Percentiles rank a stretch among this genome's conserved stretches.
Evolutionary conservation across 2,113 vertebrate genomes (phyloP).

Genomic region (Istiophorus platypterus): DNA sequence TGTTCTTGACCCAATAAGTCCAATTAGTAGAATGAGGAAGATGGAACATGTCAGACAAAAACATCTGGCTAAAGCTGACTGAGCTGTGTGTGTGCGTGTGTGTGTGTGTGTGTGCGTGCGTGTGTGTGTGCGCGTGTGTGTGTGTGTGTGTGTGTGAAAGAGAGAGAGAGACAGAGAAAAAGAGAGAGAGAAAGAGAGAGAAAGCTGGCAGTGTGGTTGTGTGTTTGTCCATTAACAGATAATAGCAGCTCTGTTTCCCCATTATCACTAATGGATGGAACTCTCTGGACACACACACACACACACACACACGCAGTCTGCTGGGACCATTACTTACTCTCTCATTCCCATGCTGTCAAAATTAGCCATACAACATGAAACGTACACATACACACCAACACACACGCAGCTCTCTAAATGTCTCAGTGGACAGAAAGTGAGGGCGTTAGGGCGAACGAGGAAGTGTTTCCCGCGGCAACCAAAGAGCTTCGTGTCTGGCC

Average conservation of each 20-base stretch:
- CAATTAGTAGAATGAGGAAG: background rate
- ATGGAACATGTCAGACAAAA: background rate
- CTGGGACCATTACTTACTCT: conserved; percentile 78
- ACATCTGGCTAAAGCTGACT: conserved; percentile 1
- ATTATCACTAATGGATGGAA: conserved; percentile 82
- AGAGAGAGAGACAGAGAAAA: too few species aligned
- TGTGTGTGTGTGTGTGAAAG: conserved; percentile 10
- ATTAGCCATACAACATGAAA: conserved; percentile 77
- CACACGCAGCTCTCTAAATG: conserved; percentile 59
- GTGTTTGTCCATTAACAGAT: conserved; percentile 82
- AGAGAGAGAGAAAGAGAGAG: background rate
- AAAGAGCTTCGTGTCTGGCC: conserved; percentile 57
- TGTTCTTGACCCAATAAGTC: conserved; percentile 2
- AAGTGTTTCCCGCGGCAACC: conserved; percentile 77
- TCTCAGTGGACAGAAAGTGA: conserved; percentile 76
- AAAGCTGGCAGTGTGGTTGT: conserved; percentile 49
- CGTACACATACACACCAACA: conserved; percentile 45
- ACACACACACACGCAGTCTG: conserved; percentile 54
- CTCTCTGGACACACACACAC: conserved; percentile 67
- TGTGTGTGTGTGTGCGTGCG: conserved; percentile 26
- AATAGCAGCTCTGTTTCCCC: conserved; percentile 78
- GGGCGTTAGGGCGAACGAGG: conserved; percentile 75
- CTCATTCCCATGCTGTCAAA: conserved; percentile 82
- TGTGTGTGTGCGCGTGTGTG: conserved; percentile 28
- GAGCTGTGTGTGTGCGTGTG: background rate